Base-by-base conservation (phyloP, 2,888 invertebrate genomes). In the Sericinus montela region DNA sequence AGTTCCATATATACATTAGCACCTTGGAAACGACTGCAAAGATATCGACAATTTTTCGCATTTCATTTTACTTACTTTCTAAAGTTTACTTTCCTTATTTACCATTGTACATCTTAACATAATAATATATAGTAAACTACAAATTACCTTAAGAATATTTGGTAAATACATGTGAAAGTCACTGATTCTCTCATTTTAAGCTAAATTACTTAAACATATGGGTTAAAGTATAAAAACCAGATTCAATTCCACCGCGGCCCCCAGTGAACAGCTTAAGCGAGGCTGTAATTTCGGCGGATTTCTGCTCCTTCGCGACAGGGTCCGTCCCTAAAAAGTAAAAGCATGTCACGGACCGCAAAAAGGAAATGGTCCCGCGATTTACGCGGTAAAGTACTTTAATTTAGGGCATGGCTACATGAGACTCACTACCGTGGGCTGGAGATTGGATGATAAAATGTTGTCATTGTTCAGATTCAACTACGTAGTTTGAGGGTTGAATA, bases 291-390 rank as follows among this genome's bases (percentile, higher is more conserved):
- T 67, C 71, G 1, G 69, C 63, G n/a, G 77, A 75, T 57, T 66
- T 75, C 25, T 65, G 69, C 38, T 70, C 69, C 40, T 51, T 66
- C 14, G 58, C 11, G 16, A 52, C 57, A 37, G 69, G 65, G 51
- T 62, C 66, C 51, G 75, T 78, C 44, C 75, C 82, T 81, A 62
- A 67, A 73, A 75, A 60, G 53, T 57, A 65, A 69, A 73, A 69
- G 41, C 58, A 46, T 62, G 65, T 73, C 57, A 63, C 48, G 54
- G 44, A 46, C 53, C 49, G 54, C 50, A 45, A 54, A 60, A 62
- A 57, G 60, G 67, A 67, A 67, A 59, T 55, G 57, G 56, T 56
- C 32, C 40, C 25, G 52, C 56, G 62, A 70, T 72, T 75, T 74
- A 73, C 69, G 63, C 53, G 58, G 44, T 35, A 58, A 55, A 59